Conservation (phyloP, 2,113 vertebrate species). For the Circaetus cinerascens region DNA sequence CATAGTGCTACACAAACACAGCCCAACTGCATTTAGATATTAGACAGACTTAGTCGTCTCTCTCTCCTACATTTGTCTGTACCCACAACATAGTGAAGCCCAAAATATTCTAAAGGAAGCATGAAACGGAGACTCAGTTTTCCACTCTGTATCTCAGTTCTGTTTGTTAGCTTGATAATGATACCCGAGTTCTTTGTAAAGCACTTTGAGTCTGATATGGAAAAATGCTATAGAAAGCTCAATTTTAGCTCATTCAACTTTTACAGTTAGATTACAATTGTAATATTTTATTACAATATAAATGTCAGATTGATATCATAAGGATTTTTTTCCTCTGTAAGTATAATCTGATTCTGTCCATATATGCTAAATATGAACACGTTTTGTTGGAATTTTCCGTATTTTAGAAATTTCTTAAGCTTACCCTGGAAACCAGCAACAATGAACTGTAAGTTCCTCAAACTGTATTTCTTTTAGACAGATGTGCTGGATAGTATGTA, state of each 20-base stretch:
- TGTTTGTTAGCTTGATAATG: neutral
- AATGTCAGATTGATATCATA: neutral
- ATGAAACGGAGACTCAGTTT: neutral
- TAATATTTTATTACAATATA: neutral
- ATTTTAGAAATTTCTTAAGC: neutral
- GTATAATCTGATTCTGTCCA: neutral
- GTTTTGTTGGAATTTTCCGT: neutral
- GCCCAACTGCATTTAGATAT: neutral
- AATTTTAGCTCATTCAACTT: neutral
- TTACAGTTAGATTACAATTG: neutral
- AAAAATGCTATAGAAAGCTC: neutral
- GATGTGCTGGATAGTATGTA: neutral
- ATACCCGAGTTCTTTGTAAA: neutral
- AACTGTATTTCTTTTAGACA: neutral
- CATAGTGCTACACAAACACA: neutral
- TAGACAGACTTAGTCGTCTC: neutral
- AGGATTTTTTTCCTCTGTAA: neutral
- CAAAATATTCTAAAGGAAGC: neutral
- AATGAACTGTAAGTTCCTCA: neutral
- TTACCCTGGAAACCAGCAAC: neutral
- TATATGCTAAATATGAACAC: neutral
- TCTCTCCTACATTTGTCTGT: neutral
- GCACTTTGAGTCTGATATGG: neutral
- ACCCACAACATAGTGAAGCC: neutral
- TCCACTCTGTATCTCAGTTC: neutral